Evolutionary conservation across 2,113 vertebrate species (phyloP), one percentile per base, ranked within the genome.

Genomic region (Apteryx mantelli): DNA sequence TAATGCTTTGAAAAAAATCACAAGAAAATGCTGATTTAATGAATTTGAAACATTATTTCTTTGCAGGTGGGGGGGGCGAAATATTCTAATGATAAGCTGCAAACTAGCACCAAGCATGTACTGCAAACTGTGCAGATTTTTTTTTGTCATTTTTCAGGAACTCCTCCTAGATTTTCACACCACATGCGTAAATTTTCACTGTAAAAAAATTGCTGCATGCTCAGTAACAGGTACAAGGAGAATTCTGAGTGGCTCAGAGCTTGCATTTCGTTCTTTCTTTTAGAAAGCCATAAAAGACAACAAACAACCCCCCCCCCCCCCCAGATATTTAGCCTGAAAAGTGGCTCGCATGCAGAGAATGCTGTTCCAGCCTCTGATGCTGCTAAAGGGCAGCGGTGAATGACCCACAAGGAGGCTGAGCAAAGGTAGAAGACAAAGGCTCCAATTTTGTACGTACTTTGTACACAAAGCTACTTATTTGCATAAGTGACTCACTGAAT

Each of bases 321-420:
- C 65, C 8, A 78, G 36, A 78, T 76, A 63, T n/a, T 64, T 0
- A 86, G 69, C n/a, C 52, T 60, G 36, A 84, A 81, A 74, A 36
- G 19, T 44, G 81, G 70, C 11, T 34, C 28, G 7, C 21, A 34
- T 6, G 34, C 53, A 87, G 26, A 11, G 50, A 87, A 75, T 53
- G 24, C 40, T 77, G 38, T 44, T 89, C 24, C 42, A 87, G 69
- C n/a, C 34, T 38, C 70, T 52, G 65, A 30, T 1, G 9, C 40
- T 40, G 30, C 50, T 9, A 10, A 77, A 90, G 40, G n/a, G 38
- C 73, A 95, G 34, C 50, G 65, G 40, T 40, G 65, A 38, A 56
- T 21, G 1, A 73, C 13, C 22, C 21, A 22, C 2, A 22, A 65
- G 24, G 26, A 53, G n/a, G 52, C 1, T 0, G 1, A 26, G 17